Base-by-base conservation (phyloP, 2,113 vertebrate species). In the Lipotes vexillifer region DNA sequence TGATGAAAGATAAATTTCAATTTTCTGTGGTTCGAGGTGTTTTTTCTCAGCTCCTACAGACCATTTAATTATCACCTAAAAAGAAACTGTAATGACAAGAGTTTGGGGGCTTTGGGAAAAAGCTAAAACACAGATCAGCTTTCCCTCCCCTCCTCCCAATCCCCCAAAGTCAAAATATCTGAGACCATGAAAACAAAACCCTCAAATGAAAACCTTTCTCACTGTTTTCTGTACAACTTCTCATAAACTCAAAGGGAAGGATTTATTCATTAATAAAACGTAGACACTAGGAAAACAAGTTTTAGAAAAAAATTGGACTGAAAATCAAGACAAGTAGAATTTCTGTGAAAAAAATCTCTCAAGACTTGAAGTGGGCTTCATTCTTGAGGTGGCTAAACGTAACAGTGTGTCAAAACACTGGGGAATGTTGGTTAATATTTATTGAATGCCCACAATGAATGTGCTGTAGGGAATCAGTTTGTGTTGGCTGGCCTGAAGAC, bases 371-470 rank as follows among this genome's bases (percentile, higher is more conserved):
- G 52, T 66, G 31, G 66, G 21, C 38, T 95, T 97, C 36, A 89
- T 96, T 96, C 23, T 97, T 91, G 96, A 89, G 77, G 95, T 87
- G 27, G 46, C 69, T 95, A 86, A 78, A 77, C 95, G 63, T 94
- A 94, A 96, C 52, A 71, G 23, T 68, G 36, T 41, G 31, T 93
- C n/a, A 68, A 71, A 82, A 97, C 84, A 66, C 71, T 55, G 41
- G 29, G 77, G 52, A 90, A 85, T 94, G 66, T 83, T 96, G 33
- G 23, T 91, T 96, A 95, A 93, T 92, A 77, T 95, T 97, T 91
- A 85, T 65, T 89, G 77, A 96, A 68, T 86, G 15, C 38, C 33
- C 46, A 82, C 81, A 69, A 33, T 49, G 38, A 96, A 93, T 96
- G 89, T 95, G 41, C 80, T 94, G 25, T 85, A 96, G 75, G 81